phyloP scores from a whole-genome alignment of 2,113 vertebrate genomes.

The Pipra filicauda region DNA sequence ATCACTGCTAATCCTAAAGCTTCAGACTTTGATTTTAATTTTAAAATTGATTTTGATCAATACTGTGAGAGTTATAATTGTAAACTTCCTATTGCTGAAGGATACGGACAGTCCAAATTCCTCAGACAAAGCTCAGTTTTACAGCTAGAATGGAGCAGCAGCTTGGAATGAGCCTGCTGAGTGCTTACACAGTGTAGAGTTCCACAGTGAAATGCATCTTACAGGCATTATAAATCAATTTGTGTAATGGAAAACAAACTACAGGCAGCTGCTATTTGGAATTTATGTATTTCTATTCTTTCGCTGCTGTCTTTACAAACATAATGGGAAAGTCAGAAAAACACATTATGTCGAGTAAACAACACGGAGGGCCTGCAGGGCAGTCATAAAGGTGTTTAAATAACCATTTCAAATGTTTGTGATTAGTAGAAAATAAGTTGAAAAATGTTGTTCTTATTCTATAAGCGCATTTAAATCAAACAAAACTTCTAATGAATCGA shows the following conservation, averaged over 20 bases:
- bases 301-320: neutral
- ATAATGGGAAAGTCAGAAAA: neutral
- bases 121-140: neutral
- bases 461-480: neutral
- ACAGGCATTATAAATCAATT: conserved; percentile 38
- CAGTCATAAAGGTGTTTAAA: conserved; percentile 14
- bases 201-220: conserved; percentile 11
- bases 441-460: neutral
- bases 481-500: neutral
- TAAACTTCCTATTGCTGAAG: neutral
- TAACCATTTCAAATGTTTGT: neutral
- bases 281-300: neutral
- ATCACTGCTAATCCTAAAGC: neutral
- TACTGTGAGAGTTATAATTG: neutral
- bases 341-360: neutral
- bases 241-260: conserved; percentile 26
- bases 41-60: neutral
- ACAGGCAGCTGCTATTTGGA: neutral
- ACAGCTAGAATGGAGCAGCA: neutral
- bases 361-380: neutral
- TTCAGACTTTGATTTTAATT: neutral
- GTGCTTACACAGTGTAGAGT: neutral
- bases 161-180: neutral
- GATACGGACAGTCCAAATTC: neutral
- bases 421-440: neutral